phyloP scores from a whole-genome alignment of 2,797 vertebrate genomes.

The Mus spretus region DNA sequence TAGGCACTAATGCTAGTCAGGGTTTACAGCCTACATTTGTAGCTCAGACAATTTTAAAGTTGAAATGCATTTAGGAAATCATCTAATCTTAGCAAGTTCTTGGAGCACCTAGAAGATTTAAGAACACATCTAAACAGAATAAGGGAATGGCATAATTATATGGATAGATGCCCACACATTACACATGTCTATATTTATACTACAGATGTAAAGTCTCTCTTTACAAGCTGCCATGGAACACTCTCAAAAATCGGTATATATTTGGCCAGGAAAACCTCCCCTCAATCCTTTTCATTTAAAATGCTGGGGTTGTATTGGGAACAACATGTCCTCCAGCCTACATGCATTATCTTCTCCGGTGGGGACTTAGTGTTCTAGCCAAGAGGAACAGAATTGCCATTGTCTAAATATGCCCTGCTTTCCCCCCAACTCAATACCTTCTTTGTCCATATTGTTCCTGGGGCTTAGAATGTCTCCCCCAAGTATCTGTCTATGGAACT shows the following conservation, averaged over 20 bases:
- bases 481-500: neutral
- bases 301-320: neutral
- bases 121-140: constrained; percentile 19
- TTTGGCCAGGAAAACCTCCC: constrained; percentile 33
- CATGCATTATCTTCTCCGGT: neutral
- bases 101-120: constrained; percentile 41
- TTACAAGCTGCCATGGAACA: constrained; percentile 63
- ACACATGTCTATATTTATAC: constrained; percentile 57
- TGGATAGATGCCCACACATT: constrained; percentile 15
- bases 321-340: neutral
- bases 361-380: neutral
- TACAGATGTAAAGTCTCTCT: constrained; percentile 62
- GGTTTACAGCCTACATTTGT: neutral
- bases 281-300: constrained; percentile 17
- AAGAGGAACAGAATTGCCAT: constrained; percentile 5
- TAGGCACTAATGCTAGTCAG: neutral
- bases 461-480: neutral
- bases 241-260: constrained; percentile 54
- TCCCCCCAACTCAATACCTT: neutral
- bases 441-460: neutral
- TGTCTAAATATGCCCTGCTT: constrained; percentile 12
- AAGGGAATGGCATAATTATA: constrained; percentile 61
- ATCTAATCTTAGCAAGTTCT: constrained; percentile 57
- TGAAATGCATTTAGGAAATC: constrained; percentile 59
- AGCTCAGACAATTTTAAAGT: constrained; percentile 41